Conservation (phyloP, 2,797 vertebrate genomes). For the Rhynchonycteris naso region DNA sequence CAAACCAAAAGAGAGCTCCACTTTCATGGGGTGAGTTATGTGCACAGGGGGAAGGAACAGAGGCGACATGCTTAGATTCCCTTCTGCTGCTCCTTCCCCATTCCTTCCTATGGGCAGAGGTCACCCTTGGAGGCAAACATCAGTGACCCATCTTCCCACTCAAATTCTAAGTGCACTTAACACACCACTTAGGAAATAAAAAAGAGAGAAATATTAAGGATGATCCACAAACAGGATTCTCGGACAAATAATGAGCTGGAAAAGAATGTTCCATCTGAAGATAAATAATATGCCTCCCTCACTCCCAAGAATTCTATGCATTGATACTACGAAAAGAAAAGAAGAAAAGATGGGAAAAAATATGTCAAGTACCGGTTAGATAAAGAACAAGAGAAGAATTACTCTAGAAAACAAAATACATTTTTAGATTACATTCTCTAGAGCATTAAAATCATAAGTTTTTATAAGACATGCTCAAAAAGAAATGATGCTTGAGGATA, state of each 20-base stretch:
- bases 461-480: constrained; percentile 9
- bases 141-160: background rate
- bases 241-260: background rate
- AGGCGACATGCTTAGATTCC: rapidly evolving
- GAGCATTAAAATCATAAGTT: background rate
- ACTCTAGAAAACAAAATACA: background rate
- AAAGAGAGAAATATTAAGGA: background rate
- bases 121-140: background rate
- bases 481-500: background rate
- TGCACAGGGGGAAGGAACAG: too few relatives aligned
- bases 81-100: background rate
- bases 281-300: background rate
- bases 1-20: background rate
- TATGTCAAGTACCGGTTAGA: background rate
- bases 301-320: background rate
- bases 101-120: rapidly evolving
- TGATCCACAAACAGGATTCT: background rate
- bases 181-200: background rate
- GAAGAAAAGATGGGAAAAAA: background rate
- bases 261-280: background rate
- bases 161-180: background rate
- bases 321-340: background rate
- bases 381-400: background rate
- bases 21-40: background rate
- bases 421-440: background rate